These are phyloP conservation scores for Notamacropus eugenii DNA, from an alignment of 2,797 vertebrate genomes.

Conservation along the genomic window DNA sequence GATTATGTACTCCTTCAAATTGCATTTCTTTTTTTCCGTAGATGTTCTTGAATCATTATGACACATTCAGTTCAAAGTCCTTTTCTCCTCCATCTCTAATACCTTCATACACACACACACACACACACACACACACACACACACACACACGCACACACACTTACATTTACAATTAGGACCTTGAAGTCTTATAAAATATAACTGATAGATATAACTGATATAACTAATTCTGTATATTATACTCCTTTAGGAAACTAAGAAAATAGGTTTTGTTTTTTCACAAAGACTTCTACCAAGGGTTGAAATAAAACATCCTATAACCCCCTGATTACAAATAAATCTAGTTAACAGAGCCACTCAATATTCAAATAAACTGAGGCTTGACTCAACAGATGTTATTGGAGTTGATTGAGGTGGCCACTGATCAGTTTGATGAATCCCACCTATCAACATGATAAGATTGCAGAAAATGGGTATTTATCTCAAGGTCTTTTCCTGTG, in stretches of 20 bases:
- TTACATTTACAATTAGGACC: background rate
- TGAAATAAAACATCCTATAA: background rate
- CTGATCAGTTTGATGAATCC: background rate
- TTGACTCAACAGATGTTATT: background rate
- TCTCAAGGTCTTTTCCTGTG: background rate
- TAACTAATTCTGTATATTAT: background rate
- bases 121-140: too few species aligned
- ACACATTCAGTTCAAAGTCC: background rate
- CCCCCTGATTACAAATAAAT: background rate
- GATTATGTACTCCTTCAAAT: background rate
- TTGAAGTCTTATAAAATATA: background rate
- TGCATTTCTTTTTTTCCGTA: background rate
- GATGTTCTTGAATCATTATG: background rate
- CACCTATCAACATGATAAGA: background rate
- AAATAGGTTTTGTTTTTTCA: background rate
- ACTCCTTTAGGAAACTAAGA: background rate
- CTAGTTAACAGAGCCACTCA: background rate
- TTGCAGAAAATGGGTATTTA: background rate
- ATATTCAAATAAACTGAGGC: background rate
- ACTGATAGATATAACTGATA: background rate
- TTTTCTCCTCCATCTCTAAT: background rate
- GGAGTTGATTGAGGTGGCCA: background rate
- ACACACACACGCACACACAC: too few species aligned
- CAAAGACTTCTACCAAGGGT: background rate
- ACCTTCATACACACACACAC: too few species aligned